A percentile compares a stretch with the other conserved stretches of the same genome.
Conservation (phyloP, 2,113 vertebrate species). For the Oncorhynchus clarkii region DNA sequence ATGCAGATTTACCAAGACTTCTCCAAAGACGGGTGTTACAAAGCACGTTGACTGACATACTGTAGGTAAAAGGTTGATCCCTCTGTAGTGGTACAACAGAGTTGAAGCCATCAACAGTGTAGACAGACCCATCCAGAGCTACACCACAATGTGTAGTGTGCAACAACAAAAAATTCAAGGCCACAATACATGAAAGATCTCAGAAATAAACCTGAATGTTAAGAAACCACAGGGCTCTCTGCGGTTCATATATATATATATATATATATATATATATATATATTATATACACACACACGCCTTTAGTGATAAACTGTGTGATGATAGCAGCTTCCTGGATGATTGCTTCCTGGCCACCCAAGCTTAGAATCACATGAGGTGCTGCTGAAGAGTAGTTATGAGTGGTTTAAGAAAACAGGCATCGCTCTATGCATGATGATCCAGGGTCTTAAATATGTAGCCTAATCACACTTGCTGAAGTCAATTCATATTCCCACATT, state of each 20-base stretch:
- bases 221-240: conserved; percentile 3
- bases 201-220: background rate
- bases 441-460: background rate
- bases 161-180: background rate
- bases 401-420: too few species aligned
- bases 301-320: conserved; percentile 18
- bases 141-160: too few species aligned
- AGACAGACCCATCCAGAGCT: background rate
- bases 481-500: background rate
- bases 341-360: conserved; percentile 21
- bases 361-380: background rate
- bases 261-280: too few species aligned
- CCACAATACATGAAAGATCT: background rate
- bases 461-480: background rate
- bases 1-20: background rate
- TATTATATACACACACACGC: too few species aligned
- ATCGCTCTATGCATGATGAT: too few species aligned
- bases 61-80: background rate
- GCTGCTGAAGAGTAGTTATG: background rate
- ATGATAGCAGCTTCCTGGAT: conserved; percentile 28
- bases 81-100: background rate
- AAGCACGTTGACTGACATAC: background rate
- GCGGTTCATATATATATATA: background rate
- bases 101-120: background rate
- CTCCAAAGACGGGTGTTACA: background rate